Evolutionary conservation across 2,797 vertebrate genomes (phyloP), one percentile per base, ranked within the genome.

Genomic region (Limnodromus scolopaceus): DNA sequence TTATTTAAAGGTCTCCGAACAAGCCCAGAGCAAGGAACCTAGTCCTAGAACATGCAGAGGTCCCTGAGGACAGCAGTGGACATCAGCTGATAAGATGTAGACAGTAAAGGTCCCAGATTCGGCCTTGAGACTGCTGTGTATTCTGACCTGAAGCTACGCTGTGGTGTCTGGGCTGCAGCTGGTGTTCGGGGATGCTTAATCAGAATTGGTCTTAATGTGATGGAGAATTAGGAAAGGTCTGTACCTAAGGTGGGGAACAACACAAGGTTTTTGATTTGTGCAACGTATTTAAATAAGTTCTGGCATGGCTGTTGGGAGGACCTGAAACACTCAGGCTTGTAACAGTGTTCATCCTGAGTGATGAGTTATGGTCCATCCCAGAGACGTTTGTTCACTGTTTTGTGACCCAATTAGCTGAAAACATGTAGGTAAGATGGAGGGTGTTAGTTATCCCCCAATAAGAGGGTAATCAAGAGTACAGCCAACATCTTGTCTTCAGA

Each of bases 41-140:
- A 48, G 72, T 64, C 45, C 36, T 32, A 11, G 51, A 74, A 38
- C 25, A 28, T 38, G 20, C 39, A 55, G 58, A 78, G 22, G 48
- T 88, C 46, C 49, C 34, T 13, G 11, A 58, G 45, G 48, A 65
- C 30, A 88, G 30, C 30, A 34, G 30, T 38, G 75, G n/a, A 20
- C 38, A 39, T 82, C 41, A 82, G 14, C 25, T 1, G 2, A 6
- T 71, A 54, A 64, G 45, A 78, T 23, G 13, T 11, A 55, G 41
- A 48, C 38, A 43, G 27, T 63, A 61, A 80, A 66, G 25, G 64
- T 77, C 16, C 61, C 13, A 5, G 51, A 81, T 41, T 34, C 1
- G 1, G 25, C 25, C 25, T 20, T 43, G 64, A 60, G 32, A 18
- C 30, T 72, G 41, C 10, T 17, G 17, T 0, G 0, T 54, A 16